phyloP scores from a whole-genome alignment of 2,797 vertebrate species.

The Notoglanidium macrostoma region DNA sequence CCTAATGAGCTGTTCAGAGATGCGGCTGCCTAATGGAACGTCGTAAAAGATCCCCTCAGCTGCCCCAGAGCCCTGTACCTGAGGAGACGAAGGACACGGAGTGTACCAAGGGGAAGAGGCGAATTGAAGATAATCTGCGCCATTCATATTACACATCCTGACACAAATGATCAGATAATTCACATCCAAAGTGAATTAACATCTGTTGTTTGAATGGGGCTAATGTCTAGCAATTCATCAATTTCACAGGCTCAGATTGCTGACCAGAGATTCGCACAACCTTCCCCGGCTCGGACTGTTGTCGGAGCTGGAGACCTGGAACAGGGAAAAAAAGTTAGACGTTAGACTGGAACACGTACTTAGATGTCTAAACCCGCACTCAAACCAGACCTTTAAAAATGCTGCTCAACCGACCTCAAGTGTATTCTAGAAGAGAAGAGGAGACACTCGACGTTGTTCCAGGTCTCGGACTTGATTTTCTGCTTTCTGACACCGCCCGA shows the following conservation, averaged over 20 bases:
- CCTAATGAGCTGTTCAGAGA: constrained; percentile 64
- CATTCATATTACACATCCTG: constrained; percentile 77
- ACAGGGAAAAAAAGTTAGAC: background rate
- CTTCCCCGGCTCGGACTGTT: constrained; percentile 10
- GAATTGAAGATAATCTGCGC: constrained; percentile 75
- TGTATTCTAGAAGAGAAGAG: background rate
- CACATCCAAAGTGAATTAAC: constrained; percentile 79
- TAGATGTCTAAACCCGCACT: background rate
- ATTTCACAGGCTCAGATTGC: constrained; percentile 69
- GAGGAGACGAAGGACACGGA: constrained; percentile 62
- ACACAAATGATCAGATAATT: constrained; percentile 83
- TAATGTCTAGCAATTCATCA: constrained; percentile 81
- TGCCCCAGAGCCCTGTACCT: constrained; percentile 62
- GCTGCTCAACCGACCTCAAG: background rate
- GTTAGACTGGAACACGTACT: no score
- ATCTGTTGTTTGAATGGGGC: constrained; percentile 80
- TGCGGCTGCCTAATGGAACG: constrained; percentile 56
- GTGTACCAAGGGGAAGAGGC: constrained; percentile 67
- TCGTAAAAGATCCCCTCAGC: constrained; percentile 47
- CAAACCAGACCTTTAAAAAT: background rate
- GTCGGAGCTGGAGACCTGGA: background rate
- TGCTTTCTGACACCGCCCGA: background rate
- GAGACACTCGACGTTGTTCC: background rate
- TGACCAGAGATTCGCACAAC: constrained; percentile 68
- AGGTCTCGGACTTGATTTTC: no score